phyloP scores from a whole-genome alignment of 2,888 invertebrate genomes.

The Limnephilus lunatus region DNA sequence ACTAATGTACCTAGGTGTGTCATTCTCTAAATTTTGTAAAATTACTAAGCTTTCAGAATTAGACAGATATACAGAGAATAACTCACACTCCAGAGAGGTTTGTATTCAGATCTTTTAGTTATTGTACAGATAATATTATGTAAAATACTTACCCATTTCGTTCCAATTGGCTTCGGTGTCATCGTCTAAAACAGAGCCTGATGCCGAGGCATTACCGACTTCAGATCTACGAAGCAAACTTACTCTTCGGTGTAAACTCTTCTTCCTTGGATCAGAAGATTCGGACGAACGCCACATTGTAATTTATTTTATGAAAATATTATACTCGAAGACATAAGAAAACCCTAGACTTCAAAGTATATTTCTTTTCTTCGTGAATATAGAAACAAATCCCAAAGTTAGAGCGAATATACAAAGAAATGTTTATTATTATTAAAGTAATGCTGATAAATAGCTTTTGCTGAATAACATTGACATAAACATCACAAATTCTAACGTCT shows the following conservation, averaged over 20 bases:
- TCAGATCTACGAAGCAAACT: conserved; percentile 51
- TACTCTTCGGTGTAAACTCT: conserved; percentile 38
- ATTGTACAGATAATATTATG: background rate
- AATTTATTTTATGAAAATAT: conserved; percentile 32
- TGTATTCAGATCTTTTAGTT: background rate
- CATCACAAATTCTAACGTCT: background rate
- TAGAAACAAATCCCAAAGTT: background rate
- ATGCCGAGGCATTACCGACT: conserved; percentile 22
- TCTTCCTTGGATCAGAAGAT: conserved; percentile 19
- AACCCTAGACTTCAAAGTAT: background rate
- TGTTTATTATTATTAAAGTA: background rate
- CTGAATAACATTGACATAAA: background rate
- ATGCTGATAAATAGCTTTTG: background rate
- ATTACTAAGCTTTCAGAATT: background rate
- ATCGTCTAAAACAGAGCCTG: conserved; percentile 54
- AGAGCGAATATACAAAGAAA: background rate
- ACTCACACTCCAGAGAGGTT: background rate
- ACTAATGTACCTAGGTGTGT: too few relatives aligned
- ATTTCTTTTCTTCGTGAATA: background rate
- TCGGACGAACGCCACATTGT: conserved; percentile 15
- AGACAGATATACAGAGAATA: background rate
- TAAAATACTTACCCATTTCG: conserved; percentile 32
- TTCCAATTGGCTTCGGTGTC: conserved; percentile 53
- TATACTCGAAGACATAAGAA: background rate
- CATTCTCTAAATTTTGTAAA: too few relatives aligned